Percentiles rank a stretch among this genome's conserved stretches.
Conservation (phyloP, 2,888 invertebrate species). For the Germaria angustata region DNA sequence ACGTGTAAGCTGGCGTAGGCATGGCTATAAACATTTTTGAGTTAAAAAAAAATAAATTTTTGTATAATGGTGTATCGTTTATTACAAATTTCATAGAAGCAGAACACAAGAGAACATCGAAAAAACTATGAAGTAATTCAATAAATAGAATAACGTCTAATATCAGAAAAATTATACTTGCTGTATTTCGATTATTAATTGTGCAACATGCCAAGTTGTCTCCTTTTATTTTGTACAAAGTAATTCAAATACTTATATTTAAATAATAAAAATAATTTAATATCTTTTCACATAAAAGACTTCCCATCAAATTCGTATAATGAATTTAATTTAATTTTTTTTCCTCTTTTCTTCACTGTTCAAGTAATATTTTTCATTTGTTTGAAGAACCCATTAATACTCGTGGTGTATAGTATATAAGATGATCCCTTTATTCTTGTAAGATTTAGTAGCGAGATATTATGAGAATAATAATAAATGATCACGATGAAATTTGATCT, state of each 20-base stretch:
- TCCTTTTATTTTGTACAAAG: too few relatives aligned
- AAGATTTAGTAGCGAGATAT: conserved; percentile 59
- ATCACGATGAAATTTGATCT: conserved; percentile 65
- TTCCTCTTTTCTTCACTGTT: conserved; percentile 2
- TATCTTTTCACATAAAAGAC: conserved; percentile 18
- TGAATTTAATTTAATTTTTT: not conserved
- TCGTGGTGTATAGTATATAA: not conserved
- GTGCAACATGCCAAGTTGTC: too few relatives aligned
- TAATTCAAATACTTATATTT: not conserved
- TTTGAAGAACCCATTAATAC: conserved; percentile 43
- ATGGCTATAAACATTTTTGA: too few relatives aligned
- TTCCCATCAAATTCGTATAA: conserved; percentile 24
- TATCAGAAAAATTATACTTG: too few relatives aligned
- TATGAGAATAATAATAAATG: conserved; percentile 56
- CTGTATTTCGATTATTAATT: too few relatives aligned
- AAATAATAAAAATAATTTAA: not conserved
- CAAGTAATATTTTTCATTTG: conserved; percentile 5
- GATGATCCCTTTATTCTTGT: conserved; percentile 51
- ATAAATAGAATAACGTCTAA: too few relatives aligned
- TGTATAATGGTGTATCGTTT: too few relatives aligned
- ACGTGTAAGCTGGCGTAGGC: too few relatives aligned
- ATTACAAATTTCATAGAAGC: too few relatives aligned
- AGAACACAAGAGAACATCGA: too few relatives aligned
- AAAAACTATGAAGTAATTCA: too few relatives aligned
- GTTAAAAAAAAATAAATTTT: too few relatives aligned